Evolutionary conservation across 2,113 vertebrate species (phyloP).

Genomic region (Ceyx cyanopectus): DNA sequence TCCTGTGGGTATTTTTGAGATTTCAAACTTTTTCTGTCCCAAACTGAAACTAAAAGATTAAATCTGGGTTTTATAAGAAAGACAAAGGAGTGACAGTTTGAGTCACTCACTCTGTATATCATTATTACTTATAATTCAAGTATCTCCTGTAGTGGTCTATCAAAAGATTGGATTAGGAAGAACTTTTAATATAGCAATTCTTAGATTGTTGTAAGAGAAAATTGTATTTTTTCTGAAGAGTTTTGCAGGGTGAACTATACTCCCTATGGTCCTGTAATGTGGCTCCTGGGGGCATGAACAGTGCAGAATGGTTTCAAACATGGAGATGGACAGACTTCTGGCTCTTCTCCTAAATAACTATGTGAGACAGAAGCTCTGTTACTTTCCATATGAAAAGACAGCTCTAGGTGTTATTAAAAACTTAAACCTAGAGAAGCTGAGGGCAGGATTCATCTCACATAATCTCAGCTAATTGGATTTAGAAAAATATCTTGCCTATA

Average conservation of each 20-base stretch:
- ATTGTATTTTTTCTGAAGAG: neutral
- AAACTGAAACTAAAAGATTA: neutral
- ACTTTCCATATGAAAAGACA: neutral
- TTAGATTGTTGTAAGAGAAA: neutral
- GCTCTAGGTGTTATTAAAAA: neutral
- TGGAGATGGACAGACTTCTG: neutral
- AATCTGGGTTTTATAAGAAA: neutral
- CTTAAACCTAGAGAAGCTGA: neutral
- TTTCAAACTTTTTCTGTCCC: neutral
- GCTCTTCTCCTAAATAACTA: neutral
- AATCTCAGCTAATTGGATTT: neutral
- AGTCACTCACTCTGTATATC: neutral
- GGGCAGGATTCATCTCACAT: neutral
- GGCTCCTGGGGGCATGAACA: neutral
- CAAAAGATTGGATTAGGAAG: neutral
- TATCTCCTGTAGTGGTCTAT: neutral
- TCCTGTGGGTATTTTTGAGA: neutral
- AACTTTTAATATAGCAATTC: neutral
- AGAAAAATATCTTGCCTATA: accelerated
- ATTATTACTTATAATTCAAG: neutral
- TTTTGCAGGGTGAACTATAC: neutral
- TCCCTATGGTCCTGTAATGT: accelerated
- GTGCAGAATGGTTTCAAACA: neutral
- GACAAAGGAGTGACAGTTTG: neutral
- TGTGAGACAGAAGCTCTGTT: neutral